phyloP scores from a whole-genome alignment of 1,140 invertebrate species.

The Drosophila parabipectinata region DNA sequence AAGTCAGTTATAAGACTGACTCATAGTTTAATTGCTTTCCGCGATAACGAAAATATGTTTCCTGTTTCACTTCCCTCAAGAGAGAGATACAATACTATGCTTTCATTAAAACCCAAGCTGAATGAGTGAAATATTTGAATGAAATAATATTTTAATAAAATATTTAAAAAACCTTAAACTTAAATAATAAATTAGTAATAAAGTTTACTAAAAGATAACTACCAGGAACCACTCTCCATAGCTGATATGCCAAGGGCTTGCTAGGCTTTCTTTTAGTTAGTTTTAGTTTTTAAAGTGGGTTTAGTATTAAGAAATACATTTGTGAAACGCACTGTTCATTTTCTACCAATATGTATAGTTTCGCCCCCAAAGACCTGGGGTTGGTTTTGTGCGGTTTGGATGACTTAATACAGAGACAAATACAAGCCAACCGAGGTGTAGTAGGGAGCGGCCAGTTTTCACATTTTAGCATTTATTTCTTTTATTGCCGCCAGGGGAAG shows the following conservation, averaged over 20 bases:
- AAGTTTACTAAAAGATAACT: neutral
- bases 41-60: constrained; percentile 13
- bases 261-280: neutral
- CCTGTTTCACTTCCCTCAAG: constrained; percentile 16
- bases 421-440: constrained; percentile 11
- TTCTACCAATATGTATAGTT: constrained; percentile 31
- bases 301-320: constrained; percentile 1
- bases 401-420: constrained; percentile 41
- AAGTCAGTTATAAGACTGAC: constrained; percentile 12
- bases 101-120: constrained; percentile 9
- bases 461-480: constrained; percentile 47
- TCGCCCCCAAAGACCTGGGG: constrained; percentile 11
- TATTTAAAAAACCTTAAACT: too few relatives aligned
- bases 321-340: constrained; percentile 40
- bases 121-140: neutral
- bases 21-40: constrained; percentile 20
- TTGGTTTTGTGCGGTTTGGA: constrained; percentile 45
- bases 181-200: too few relatives aligned
- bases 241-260: neutral
- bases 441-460: constrained; percentile 47
- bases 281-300: neutral
- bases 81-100: constrained; percentile 18
- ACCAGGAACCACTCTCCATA: neutral
- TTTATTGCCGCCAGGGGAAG: constrained; percentile 42
- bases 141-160: neutral